A percentile compares a stretch with the other conserved stretches of the same genome.
phyloP scores from a whole-genome alignment of 2,113 vertebrate species.

The Phyllostomus hastatus region DNA sequence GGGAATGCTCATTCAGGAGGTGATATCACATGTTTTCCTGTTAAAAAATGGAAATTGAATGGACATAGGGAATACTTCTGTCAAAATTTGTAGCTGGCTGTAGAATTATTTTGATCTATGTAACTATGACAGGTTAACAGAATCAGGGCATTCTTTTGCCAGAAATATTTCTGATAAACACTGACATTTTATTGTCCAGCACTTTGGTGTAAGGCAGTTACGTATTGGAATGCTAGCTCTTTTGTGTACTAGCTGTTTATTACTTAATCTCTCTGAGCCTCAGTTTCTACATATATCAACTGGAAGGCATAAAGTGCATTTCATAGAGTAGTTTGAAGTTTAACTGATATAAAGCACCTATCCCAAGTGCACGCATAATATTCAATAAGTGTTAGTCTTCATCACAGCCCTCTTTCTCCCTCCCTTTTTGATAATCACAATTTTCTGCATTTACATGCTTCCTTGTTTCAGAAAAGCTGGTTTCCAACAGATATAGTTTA shows the following conservation, averaged over 20 bases:
- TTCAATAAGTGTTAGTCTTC: not conserved
- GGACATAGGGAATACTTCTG: not conserved
- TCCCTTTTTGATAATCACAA: not conserved
- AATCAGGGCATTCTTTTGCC: slow-evolving; percentile 40
- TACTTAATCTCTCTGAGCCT: not conserved
- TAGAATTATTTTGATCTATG: not conserved
- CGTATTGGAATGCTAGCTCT: not conserved
- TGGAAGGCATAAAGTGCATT: slow-evolving; percentile 10
- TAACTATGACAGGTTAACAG: not conserved
- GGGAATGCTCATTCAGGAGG: not conserved
- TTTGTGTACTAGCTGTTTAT: not conserved
- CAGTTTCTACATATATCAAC: not conserved
- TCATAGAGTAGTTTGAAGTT: not conserved
- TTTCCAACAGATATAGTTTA: slow-evolving; percentile 22
- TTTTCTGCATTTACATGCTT: not conserved
- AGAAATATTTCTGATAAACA: slow-evolving; percentile 29
- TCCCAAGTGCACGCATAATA: not conserved
- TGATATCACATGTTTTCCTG: not conserved
- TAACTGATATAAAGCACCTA: not conserved
- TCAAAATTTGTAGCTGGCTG: not conserved
- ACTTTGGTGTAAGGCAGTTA: slow-evolving; percentile 10
- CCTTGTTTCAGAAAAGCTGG: slow-evolving; percentile 2
- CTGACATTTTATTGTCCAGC: not conserved
- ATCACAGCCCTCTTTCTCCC: not conserved
- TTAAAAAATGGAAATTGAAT: slow-evolving; percentile 29